Evolutionary conservation across 2,797 vertebrate genomes (phyloP), one percentile per base, ranked within the genome.

Genomic region (Iguana delicatissima): DNA sequence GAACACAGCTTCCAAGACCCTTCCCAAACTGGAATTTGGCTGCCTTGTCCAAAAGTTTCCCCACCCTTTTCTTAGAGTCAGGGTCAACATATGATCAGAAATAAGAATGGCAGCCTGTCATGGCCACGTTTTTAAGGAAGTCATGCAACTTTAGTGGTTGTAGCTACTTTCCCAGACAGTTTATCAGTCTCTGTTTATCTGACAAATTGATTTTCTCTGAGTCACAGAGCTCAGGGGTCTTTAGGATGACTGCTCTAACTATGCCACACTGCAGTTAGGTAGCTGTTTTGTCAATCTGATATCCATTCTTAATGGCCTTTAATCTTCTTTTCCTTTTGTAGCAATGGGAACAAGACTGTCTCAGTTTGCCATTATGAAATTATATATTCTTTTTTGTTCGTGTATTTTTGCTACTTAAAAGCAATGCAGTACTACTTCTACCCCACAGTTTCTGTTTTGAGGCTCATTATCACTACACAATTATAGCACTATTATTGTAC

Each of bases 201-300:
- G 67, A 18, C 62, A 74, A 29, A 81, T 13, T 85, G 13, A 1
- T 86, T 84, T 77, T 82, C 7, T 22, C 81, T 69, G 16, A 85
- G n/a, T 88, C 76, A 82, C 38, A 83, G 89, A 72, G 59, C 77
- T 89, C 3, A 10, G 14, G 64, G 16, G 64, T 76, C 1, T 89
- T 94, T 82, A 80, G 57, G 22, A 6, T 79, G 87, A 13, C 57
- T 69, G 26, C 35, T 79, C 46, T 84, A 64, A 50, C 72, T 91
- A 86, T 6, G 0, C 5, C 77, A 87, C 26, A 62, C 22, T 73
- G 35, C 55, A 89, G 87, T 87, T 92, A 93, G 69, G 84, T 20
- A 74, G 26, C 59, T 38, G 74, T 5, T 57, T 50, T 90, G 57
- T 86, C 79, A 92, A 85, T 83, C 26, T 46, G 8, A 29, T 29